Conservation (phyloP, 2,113 vertebrate genomes). For the Piprites chloris region DNA sequence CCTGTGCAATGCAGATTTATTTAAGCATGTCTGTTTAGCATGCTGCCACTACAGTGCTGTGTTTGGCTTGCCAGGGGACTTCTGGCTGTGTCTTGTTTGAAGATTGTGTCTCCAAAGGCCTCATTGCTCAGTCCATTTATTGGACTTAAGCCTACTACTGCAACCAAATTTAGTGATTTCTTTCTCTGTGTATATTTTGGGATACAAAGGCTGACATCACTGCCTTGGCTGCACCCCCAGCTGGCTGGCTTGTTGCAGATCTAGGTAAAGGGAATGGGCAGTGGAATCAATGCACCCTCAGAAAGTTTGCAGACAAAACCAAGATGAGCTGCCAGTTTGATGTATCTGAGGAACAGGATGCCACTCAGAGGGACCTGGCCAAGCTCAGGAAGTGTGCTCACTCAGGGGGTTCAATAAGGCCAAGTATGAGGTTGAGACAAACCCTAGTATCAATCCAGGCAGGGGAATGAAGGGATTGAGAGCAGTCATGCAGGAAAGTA, state of each 20-base stretch:
- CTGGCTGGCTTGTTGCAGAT: neutral
- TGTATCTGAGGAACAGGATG: neutral
- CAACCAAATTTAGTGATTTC: neutral
- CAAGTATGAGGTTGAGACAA: neutral
- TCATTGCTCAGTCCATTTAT: neutral
- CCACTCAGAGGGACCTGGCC: neutral
- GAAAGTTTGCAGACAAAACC: neutral
- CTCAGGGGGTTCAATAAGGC: neutral
- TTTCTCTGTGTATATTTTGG: neutral
- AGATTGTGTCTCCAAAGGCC: neutral
- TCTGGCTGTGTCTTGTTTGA: neutral
- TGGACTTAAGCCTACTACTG: neutral
- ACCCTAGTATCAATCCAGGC: neutral
- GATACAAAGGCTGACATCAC: neutral
- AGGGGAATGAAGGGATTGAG: neutral
- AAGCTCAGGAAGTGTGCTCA: neutral
- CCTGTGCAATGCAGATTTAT: neutral
- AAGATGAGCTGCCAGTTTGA: neutral
- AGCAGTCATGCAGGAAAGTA: neutral
- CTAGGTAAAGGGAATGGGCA: neutral
- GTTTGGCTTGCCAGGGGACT: neutral
- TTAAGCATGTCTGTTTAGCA: neutral
- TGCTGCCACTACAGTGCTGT: neutral
- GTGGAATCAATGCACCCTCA: neutral
- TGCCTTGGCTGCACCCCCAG: neutral